Evolutionary conservation across 2,797 vertebrate species (phyloP).

Genomic region (Apogon talboti): DNA sequence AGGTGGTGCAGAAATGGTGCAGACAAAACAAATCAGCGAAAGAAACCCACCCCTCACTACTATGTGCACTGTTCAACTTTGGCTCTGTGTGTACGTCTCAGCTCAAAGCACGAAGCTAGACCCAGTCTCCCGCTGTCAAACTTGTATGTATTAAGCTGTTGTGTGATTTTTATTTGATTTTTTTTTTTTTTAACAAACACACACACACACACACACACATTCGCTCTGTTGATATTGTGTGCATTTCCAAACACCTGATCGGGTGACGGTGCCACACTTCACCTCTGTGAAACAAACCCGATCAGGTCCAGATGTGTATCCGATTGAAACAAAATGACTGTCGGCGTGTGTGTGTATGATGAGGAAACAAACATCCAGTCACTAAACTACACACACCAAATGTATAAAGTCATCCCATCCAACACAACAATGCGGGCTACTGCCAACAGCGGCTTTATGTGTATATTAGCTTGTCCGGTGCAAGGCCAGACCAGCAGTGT

Average conservation of each 20-base stretch:
- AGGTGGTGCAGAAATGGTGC: slow-evolving; percentile 35
- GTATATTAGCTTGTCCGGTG: slow-evolving; percentile 62
- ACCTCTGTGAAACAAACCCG: slow-evolving; percentile 29
- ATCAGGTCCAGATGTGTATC: slow-evolving; percentile 18
- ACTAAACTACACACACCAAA: slow-evolving; percentile 46
- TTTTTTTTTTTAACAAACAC: slow-evolving; percentile 12
- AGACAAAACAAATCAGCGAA: too few relatives aligned
- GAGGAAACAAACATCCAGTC: slow-evolving; percentile 17
- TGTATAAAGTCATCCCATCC: slow-evolving; percentile 58
- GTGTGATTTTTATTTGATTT: slow-evolving; percentile 26
- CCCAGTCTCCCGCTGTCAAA: slow-evolving; percentile 63
- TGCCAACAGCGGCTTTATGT: slow-evolving; percentile 69
- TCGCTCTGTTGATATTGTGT: slow-evolving; percentile 4
- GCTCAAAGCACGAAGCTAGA: slow-evolving; percentile 34
- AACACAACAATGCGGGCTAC: slow-evolving; percentile 53
- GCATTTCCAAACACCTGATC: slow-evolving; percentile 34
- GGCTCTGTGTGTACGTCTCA: not conserved
- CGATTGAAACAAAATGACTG: slow-evolving; percentile 14
- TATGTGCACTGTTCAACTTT: slow-evolving; percentile 10
- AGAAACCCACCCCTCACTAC: slow-evolving; percentile 7
- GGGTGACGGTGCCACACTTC: slow-evolving; percentile 17
- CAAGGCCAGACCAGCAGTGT: slow-evolving; percentile 28
- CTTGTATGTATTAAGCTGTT: slow-evolving; percentile 43
- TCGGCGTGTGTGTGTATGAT: slow-evolving; percentile 10
- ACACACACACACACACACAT: slow-evolving; percentile 46